These are phyloP conservation scores for Alectoris magna DNA, from an alignment of 2,797 vertebrate genomes.

Conservation along the genomic window DNA sequence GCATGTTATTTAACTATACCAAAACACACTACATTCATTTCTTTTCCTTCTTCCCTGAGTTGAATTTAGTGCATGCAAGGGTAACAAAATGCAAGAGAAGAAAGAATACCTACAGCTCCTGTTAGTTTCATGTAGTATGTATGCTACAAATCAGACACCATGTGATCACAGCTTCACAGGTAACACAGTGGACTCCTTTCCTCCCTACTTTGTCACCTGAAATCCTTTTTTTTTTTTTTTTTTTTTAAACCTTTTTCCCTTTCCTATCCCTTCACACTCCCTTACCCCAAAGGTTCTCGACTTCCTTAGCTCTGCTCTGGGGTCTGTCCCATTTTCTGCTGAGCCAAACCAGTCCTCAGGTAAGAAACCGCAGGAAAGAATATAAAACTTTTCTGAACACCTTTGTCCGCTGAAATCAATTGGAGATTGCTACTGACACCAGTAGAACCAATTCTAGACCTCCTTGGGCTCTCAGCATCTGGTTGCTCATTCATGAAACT, in stretches of 20 bases:
- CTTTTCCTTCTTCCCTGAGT: neutral
- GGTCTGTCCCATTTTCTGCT: neutral
- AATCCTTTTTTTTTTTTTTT: neutral
- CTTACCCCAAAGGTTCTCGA: neutral
- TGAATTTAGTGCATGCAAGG: neutral
- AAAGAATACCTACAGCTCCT: neutral
- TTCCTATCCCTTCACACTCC: neutral
- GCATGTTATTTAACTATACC: neutral
- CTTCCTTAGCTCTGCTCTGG: neutral
- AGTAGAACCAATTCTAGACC: neutral
- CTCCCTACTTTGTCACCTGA: neutral
- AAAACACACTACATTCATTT: neutral
- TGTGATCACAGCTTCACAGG: rapidly evolving
- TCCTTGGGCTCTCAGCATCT: constrained; percentile 13
- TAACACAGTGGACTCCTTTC: neutral
- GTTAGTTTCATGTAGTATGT: neutral
- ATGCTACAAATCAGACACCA: rapidly evolving
- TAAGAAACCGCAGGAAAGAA: neutral
- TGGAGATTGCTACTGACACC: neutral
- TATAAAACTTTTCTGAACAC: neutral
- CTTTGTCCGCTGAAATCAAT: neutral
- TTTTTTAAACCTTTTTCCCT: neutral
- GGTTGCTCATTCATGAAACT: neutral
- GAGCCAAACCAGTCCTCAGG: neutral
- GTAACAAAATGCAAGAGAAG: neutral